Conservation (phyloP, 2,113 vertebrate species). For the Oxygymnocypris stewartii region DNA sequence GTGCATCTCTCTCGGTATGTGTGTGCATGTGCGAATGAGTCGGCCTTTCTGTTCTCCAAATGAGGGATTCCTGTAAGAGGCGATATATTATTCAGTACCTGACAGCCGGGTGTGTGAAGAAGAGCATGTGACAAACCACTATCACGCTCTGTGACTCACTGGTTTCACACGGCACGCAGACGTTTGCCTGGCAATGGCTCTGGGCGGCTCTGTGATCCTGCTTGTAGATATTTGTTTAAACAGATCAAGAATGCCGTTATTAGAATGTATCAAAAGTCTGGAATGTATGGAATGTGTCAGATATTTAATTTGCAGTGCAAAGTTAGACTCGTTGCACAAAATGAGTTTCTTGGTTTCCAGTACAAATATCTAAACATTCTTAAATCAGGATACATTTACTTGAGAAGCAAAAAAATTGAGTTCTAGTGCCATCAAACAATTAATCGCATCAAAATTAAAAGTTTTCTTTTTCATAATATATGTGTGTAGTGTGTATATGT, state of each 20-base stretch:
- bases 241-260: constrained; percentile 61
- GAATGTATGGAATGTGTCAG: constrained; percentile 64
- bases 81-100: constrained; percentile 60
- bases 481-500: no score
- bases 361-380: not conserved
- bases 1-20: constrained; percentile 1
- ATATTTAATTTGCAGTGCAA: constrained; percentile 20
- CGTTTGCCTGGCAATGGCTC: constrained; percentile 34
- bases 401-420: no score
- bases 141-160: constrained; percentile 56
- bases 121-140: constrained; percentile 40
- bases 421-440: no score
- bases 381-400: not conserved
- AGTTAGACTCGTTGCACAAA: not conserved
- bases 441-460: no score
- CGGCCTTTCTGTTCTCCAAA: constrained; percentile 29
- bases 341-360: not conserved
- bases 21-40: constrained; percentile 17
- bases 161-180: constrained; percentile 52
- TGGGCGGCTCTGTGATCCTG: constrained; percentile 59
- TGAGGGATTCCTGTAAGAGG: constrained; percentile 66
- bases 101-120: constrained; percentile 36
- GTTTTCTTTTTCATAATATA: no score
- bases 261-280: constrained; percentile 29
- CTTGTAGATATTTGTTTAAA: constrained; percentile 67